These are phyloP conservation scores for Urosaurus nigricauda DNA, from an alignment of 2,797 vertebrate genomes.

Conservation along the genomic window DNA sequence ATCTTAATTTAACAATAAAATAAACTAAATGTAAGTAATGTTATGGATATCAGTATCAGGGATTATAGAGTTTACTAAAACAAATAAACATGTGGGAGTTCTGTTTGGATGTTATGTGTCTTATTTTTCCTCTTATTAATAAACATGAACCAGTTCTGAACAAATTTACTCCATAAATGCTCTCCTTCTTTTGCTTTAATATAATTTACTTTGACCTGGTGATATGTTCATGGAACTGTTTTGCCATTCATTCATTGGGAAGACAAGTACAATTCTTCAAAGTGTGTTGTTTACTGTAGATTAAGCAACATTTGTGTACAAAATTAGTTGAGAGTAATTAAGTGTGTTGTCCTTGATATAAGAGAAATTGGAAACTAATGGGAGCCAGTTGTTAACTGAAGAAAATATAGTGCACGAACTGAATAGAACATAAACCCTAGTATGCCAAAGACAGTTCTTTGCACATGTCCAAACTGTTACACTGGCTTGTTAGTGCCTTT, in stretches of 20 bases:
- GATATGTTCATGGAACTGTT: not conserved
- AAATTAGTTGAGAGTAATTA: conserved; percentile 12
- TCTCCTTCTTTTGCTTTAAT: not conserved
- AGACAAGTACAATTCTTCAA: not conserved
- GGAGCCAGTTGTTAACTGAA: not conserved
- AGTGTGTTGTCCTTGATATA: not conserved
- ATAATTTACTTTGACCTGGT: not conserved
- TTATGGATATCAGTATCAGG: not conserved
- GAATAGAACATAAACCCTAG: not conserved
- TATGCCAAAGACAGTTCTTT: not conserved
- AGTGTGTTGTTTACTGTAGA: not conserved
- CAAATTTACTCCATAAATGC: not conserved
- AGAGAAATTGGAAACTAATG: not conserved
- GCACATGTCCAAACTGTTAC: not conserved
- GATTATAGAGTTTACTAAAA: not conserved
- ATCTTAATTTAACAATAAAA: not conserved
- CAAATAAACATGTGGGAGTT: not conserved
- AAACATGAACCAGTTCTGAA: not conserved
- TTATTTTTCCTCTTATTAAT: not conserved
- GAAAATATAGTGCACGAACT: not conserved
- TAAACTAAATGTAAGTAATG: not conserved
- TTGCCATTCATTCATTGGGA: not conserved
- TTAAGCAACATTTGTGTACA: not conserved
- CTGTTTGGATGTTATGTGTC: not conserved
- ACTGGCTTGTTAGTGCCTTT: not conserved